Conservation (phyloP, 2,797 vertebrate species). For the Falco naumanni region DNA sequence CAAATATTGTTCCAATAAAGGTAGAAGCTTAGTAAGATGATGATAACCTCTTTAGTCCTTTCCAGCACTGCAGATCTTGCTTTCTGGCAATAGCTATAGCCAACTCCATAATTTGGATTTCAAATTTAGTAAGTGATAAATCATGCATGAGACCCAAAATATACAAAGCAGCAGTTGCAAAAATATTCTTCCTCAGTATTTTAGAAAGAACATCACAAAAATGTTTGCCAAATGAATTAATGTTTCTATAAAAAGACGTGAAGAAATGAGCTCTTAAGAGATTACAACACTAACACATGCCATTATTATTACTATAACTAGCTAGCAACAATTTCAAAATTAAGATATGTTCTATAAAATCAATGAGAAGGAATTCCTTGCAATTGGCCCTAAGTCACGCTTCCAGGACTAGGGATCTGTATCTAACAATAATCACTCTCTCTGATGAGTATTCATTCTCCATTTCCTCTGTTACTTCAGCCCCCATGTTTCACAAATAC, state of each 20-base stretch:
- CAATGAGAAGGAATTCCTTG: constrained; percentile 16
- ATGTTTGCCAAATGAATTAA: constrained; percentile 67
- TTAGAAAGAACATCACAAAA: constrained; percentile 61
- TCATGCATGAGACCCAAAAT: constrained; percentile 75
- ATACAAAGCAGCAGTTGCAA: constrained; percentile 64
- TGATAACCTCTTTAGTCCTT: constrained; percentile 59
- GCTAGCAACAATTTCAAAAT: constrained; percentile 28
- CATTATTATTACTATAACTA: constrained; percentile 55
- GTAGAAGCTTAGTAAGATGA: constrained; percentile 45
- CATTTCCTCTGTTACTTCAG: neutral
- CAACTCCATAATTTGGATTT: constrained; percentile 75
- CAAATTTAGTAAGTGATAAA: constrained; percentile 77
- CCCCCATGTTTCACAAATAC: constrained; percentile 22
- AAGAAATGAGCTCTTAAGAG: constrained; percentile 44
- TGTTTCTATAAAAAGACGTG: constrained; percentile 60
- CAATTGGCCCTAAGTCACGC: neutral
- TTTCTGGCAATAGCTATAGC: constrained; percentile 66
- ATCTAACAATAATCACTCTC: neutral
- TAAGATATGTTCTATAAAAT: constrained; percentile 1
- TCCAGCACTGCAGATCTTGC: constrained; percentile 50
- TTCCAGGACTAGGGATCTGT: neutral
- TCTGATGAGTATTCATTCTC: constrained; percentile 32
- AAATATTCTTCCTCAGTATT: constrained; percentile 64
- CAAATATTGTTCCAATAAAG: constrained; percentile 28
- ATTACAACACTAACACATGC: constrained; percentile 32